Percentiles rank a stretch among this genome's conserved stretches.
phyloP scores from a whole-genome alignment of 2,113 vertebrate species.

The Upupa epops region DNA sequence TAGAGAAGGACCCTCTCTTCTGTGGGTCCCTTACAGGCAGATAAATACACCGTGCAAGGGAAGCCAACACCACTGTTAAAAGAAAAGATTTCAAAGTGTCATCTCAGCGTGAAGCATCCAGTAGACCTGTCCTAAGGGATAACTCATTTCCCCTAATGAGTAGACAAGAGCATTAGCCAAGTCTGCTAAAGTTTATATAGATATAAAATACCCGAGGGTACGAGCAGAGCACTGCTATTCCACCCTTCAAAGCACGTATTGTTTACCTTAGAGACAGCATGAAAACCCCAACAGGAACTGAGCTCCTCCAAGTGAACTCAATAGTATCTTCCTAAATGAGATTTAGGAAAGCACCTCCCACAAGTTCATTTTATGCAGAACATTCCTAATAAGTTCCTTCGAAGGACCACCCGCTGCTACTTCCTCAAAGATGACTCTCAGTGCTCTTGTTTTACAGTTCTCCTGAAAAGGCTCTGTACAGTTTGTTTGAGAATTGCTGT shows the following conservation, averaged over 20 bases:
- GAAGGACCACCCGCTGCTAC: slow-evolving; percentile 40
- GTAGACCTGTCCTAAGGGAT: background rate
- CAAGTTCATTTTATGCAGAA: slow-evolving; percentile 3
- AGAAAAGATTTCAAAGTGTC: background rate
- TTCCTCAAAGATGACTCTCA: slow-evolving; percentile 37
- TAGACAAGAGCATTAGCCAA: background rate
- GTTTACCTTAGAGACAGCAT: background rate
- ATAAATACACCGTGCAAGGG: background rate
- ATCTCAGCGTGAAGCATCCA: background rate
- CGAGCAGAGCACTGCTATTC: background rate
- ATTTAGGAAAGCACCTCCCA: background rate
- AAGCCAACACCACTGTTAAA: background rate
- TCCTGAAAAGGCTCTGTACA: background rate
- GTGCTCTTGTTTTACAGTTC: background rate
- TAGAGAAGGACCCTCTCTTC: background rate
- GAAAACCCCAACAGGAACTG: background rate
- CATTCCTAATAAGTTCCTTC: background rate
- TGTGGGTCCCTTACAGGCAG: background rate
- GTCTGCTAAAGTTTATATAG: background rate
- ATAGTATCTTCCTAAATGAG: background rate
- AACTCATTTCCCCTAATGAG: background rate
- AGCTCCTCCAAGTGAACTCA: background rate
- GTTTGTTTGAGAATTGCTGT: background rate
- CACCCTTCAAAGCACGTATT: background rate
- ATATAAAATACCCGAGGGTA: background rate